phyloP scores from a whole-genome alignment of 2,888 invertebrate genomes.

The Amblyteles armatorius region DNA sequence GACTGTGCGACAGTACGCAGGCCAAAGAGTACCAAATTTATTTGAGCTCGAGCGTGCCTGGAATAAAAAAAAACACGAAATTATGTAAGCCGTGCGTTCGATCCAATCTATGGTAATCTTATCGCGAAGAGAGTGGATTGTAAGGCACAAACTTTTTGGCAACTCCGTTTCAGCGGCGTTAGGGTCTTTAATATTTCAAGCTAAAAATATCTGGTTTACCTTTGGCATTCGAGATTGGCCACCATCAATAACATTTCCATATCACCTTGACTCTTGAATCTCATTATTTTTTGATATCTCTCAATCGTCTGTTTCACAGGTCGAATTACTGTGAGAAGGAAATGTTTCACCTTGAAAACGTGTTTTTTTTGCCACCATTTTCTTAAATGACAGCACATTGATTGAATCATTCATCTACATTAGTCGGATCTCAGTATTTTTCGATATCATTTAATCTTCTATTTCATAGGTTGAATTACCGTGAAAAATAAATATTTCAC shows the following conservation, averaged over 20 bases:
- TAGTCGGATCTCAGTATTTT: slow-evolving; percentile 32
- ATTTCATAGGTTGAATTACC: no score
- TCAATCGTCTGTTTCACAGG: not conserved
- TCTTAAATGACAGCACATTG: no score
- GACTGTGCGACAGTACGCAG: slow-evolving; percentile 9
- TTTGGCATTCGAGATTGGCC: not conserved
- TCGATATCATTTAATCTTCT: not conserved
- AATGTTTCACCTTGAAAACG: not conserved
- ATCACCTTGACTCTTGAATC: slow-evolving; percentile 29
- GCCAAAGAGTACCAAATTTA: not conserved
- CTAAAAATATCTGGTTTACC: slow-evolving; percentile 72
- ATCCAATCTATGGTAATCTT: not conserved
- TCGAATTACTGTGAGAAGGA: not conserved
- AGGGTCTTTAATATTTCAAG: slow-evolving; percentile 71
- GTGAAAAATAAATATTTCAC: no score
- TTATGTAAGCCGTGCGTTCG: not conserved
- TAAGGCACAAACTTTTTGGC: slow-evolving; percentile 60
- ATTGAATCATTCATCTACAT: no score
- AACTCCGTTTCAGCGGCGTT: slow-evolving; percentile 64
- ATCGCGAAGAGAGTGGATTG: not conserved
- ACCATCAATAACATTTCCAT: slow-evolving; percentile 29
- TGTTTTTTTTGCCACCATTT: no score
- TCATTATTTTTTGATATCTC: slow-evolving; percentile 30
- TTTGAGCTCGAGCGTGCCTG: not conserved
- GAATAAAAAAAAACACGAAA: not conserved